phyloP scores from a whole-genome alignment of 2,113 vertebrate genomes.

The Phoenicopterus ruber region DNA sequence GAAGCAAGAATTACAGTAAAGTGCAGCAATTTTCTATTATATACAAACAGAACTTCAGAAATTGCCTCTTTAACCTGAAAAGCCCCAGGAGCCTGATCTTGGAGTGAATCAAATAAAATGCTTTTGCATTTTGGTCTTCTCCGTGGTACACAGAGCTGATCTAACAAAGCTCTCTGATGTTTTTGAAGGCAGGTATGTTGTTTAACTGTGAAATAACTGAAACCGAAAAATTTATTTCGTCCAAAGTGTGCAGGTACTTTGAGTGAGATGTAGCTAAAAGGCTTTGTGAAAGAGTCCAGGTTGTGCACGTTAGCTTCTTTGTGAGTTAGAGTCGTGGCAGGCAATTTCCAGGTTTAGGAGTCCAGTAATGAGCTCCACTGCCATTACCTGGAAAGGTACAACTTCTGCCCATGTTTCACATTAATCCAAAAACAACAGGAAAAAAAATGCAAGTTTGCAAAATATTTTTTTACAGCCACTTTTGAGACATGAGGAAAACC shows the following conservation, averaged over 20 bases:
- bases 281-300: background rate
- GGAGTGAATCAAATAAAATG: background rate
- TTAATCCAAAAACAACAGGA: background rate
- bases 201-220: background rate
- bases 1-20: background rate
- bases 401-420: background rate
- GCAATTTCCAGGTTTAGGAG: background rate
- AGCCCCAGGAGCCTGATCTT: background rate
- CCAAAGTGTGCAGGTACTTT: background rate
- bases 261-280: background rate
- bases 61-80: conserved; percentile 6
- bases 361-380: background rate
- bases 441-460: background rate
- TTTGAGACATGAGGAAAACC: background rate
- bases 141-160: background rate
- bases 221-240: background rate
- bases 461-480: background rate
- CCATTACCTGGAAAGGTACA: background rate
- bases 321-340: background rate
- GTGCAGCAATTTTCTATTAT: conserved; percentile 5
- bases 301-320: background rate
- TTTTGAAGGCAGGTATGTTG: background rate
- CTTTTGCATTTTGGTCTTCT: conserved; percentile 7
- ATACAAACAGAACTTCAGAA: conserved; percentile 8
- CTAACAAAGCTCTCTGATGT: background rate